Percentiles rank a stretch among this genome's conserved stretches.
Conservation (phyloP, 2,797 vertebrate species). For the Sebastes iracundus region DNA sequence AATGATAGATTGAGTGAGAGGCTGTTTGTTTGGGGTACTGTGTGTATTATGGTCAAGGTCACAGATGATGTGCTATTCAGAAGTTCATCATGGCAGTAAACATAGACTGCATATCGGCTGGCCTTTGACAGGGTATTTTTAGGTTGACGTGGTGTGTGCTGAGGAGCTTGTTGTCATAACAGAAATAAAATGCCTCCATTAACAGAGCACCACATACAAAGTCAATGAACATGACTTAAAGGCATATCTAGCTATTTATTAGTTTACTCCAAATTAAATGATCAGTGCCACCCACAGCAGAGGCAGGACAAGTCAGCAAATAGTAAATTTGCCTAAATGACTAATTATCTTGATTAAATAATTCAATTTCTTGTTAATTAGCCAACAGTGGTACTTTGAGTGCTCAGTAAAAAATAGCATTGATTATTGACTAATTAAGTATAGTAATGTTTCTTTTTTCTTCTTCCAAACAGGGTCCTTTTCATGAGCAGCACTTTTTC, state of each 20-base stretch:
- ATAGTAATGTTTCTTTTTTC: constrained; percentile 5
- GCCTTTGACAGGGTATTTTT: constrained; percentile 73
- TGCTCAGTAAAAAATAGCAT: background rate
- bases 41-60: constrained; percentile 34
- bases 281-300: background rate
- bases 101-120: constrained; percentile 29
- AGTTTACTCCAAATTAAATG: background rate
- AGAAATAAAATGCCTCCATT: constrained; percentile 61
- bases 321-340: background rate
- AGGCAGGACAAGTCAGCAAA: background rate
- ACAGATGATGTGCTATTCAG: constrained; percentile 27
- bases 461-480: constrained; percentile 55
- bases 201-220: constrained; percentile 23
- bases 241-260: constrained; percentile 19
- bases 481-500: constrained; percentile 19
- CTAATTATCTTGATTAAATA: background rate
- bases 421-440: background rate
- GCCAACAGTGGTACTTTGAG: background rate
- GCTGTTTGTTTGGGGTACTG: background rate
- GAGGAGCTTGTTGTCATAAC: constrained; percentile 76
- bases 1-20: constrained; percentile 21
- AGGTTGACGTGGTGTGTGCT: constrained; percentile 51
- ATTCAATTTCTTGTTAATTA: background rate
- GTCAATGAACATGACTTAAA: constrained; percentile 14
- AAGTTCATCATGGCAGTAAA: constrained; percentile 24